Conservation (phyloP, 2,888 invertebrate species). For the Helicoverpa assulta region DNA sequence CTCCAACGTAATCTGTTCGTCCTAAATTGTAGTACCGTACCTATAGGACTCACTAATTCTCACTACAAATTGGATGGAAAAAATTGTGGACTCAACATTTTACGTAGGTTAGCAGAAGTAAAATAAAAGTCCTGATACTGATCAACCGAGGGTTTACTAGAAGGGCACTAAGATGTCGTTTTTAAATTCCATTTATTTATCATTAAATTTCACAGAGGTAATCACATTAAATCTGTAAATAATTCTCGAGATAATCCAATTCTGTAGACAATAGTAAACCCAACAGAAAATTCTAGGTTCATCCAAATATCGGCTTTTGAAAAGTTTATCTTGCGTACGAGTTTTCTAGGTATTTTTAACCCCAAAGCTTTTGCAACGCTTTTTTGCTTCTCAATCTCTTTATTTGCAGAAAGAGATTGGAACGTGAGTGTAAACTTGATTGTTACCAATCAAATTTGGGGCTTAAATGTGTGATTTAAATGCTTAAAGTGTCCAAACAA, state of each 20-base stretch:
- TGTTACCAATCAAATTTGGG: conserved; percentile 32
- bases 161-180: too few relatives aligned
- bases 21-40: conserved; percentile 40
- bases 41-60: conserved; percentile 15
- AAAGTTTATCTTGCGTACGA: conserved; percentile 19
- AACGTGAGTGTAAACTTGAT: conserved; percentile 47
- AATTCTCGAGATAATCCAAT: conserved; percentile 3
- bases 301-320: conserved; percentile 6
- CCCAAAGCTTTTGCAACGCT: conserved; percentile 6
- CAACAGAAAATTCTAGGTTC: conserved; percentile 15
- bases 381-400: conserved; percentile 37
- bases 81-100: not conserved
- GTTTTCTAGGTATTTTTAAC: conserved; percentile 16
- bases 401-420: conserved; percentile 51
- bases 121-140: too few relatives aligned
- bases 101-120: too few relatives aligned
- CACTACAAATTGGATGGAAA: not conserved
- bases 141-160: too few relatives aligned
- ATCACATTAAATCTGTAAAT: not conserved
- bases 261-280: not conserved
- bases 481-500: conserved; percentile 13
- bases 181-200: too few relatives aligned
- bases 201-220: too few relatives aligned
- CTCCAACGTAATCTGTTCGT: conserved; percentile 40
- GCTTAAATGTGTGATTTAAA: conserved; percentile 26